Base-by-base conservation (phyloP, 1,140 invertebrate species). In the Oryctes rhinoceros region DNA sequence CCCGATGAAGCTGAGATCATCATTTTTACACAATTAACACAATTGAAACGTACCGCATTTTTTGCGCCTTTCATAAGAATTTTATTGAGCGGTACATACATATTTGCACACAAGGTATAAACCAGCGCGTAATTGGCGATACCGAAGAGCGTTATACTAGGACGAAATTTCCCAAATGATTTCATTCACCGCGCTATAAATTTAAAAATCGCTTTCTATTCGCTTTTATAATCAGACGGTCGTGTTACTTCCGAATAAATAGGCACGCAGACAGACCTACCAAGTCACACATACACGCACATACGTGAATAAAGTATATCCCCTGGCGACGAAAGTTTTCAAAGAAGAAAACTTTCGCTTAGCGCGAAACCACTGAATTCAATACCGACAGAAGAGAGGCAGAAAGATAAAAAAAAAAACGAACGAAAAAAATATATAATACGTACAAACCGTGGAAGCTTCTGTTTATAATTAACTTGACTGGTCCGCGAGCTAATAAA, bases 331-430 rank as follows among this genome's bases (percentile, higher is more conserved):
- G 74, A 76, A 76, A 76, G 74, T 76, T 76, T 76, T 76, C 74
- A 67, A 67, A 67, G 74, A 67, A 67, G 74, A 76, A 76, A 76
- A 76, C 74, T 76, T 76, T 76, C 74, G 74, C 74, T 48, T 76
- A 44, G 13, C 15, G 20, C 44, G 35, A 76, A 37, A 11, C n/a
- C 7, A 76, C 74, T 44, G 15, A 76, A 67, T 67, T 67, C 20
- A 67, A 18, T 67, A 9, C 65, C 5, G 24, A 67, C 2, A 67
- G 65, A 35, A 67, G 20, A 67, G 65, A 67, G 65, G 18, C 30
- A 24, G 65, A 18, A 67, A 30, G 65, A 24, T 10, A 67, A 67
- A 67, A 67, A 24, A 24, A 67, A 30, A 13, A 67, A 24, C 39
- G 65, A 67, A 20, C 13, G 65, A 9, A 24, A 18, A 67, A 67